Evolutionary conservation across 2,797 vertebrate species (phyloP), one percentile per base, ranked within the genome.

Genomic region (Macropus fuliginosus): DNA sequence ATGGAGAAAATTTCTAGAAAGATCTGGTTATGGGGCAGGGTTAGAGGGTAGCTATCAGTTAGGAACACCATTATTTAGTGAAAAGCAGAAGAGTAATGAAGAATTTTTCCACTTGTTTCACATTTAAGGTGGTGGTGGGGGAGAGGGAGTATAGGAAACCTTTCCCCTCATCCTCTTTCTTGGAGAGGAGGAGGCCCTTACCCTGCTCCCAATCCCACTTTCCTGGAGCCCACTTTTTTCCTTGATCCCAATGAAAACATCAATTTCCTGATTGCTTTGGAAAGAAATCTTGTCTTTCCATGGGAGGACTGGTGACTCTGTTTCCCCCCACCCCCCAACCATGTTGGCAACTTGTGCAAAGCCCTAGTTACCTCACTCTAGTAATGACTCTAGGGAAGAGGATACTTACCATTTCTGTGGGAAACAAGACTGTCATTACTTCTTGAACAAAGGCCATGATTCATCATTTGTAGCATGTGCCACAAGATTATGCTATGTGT

Each of bases 401-500:
- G 21, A 27, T 81, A 27, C 21, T 87, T 87, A 40, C 74, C 74
- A 87, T 28, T 87, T 87, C 40, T 87, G 24, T 50, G 27, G 74
- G 40, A 87, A 46, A 50, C 21, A 50, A 87, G 40, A 81, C 31
- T 94, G 50, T 92, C 57, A 55, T 92, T 40, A 91, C 81, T 94
- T 95, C 34, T 95, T 91, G 93, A 95, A 97, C 90, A 91, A 57
- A 56, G 90, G 89, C 24, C 94, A 59, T 93, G 46, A 74, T 93
- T 96, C 90, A 93, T 55, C 59, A 56, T 96, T 95, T 95, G 14
- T 96, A 92, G 56, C 56, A 96, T 92, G 3, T 66, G 96, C 93
- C 93, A 54, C 74, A 92, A 97, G 96, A 96, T 97, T 97, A 95
- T 2, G 0, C 87, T 97, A 95, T 98, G 46, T 97, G 94, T 55